phyloP scores from a whole-genome alignment of 2,797 vertebrate species.

The Lophotriccus pileatus region DNA sequence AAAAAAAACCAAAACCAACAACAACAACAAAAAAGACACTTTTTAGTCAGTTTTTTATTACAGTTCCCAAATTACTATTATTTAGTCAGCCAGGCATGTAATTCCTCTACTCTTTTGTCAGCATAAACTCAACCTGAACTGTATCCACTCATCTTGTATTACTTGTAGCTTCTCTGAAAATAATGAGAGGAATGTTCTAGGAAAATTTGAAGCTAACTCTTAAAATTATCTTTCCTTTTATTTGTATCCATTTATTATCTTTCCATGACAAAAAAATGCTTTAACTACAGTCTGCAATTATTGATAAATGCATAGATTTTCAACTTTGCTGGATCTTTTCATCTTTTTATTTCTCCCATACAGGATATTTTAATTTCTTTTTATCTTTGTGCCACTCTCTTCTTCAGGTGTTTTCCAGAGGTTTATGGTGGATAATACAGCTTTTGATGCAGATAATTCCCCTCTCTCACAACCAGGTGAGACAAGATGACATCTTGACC shows the following conservation, averaged over 20 bases:
- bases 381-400: neutral
- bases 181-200: neutral
- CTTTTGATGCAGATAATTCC: neutral
- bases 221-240: neutral
- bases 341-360: neutral
- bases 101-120: neutral
- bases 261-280: neutral
- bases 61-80: neutral
- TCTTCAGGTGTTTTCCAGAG: neutral
- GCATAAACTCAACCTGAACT: neutral
- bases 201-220: neutral
- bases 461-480: neutral
- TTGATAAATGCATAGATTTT: neutral
- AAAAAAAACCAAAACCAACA: too few species aligned
- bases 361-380: neutral
- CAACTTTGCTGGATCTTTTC: neutral
- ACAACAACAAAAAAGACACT: too few species aligned
- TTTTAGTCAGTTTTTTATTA: neutral
- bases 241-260: neutral
- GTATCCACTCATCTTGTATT: neutral
- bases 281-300: neutral
- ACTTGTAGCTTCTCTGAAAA: neutral
- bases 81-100: neutral
- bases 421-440: neutral
- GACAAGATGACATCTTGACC: too few species aligned